Base-by-base conservation (phyloP, 2,888 invertebrate species). In the Heteropelma amictum region DNA sequence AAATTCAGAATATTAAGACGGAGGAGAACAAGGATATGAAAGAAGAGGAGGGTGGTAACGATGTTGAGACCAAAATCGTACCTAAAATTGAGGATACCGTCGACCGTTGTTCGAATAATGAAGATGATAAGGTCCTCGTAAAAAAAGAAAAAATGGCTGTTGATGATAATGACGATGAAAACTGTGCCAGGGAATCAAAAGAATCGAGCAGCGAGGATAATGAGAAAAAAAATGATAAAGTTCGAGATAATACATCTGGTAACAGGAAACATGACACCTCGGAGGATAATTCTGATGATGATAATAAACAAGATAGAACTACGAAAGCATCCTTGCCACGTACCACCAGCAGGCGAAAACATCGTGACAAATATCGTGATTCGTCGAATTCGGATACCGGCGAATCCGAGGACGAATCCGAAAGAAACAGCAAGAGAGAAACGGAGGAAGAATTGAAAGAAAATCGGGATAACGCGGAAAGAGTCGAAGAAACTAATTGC, bases 321-420 rank as follows among this genome's bases (percentile, higher is more conserved):
- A 23, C 53, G 14, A 78, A 73, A 60, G 67, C 12, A 45, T 38
- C 78, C 4, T 1, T 53, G 7, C 67, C 78, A 3, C 80, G 83
- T 23, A 72, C 81, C 21, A 74, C 76, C 5, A 47, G 51, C 63
- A 84, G 87, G 19, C 80, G 87, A 70, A 87, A 86, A 64, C 86
- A 86, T 79, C 79, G 86, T 26, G 83, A 82, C 26, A 87, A 86
- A 68, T 87, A 87, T 79, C 80, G 80, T 28, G 88, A 88, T 28
- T 87, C 86, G 6, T 88, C 87, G 0, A 85, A 86, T 80, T 88
- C 88, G 17, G 87, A 88, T 23, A 84, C 82, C 17, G 81, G 78
- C 2, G 88, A 87, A 45, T 87, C 88, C 6, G 88, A 88, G 60
- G 88, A 89, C 23, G 88, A 88, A 64, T 73, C 78, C 23, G 61